These are phyloP conservation scores for Heliconius hortense DNA, from an alignment of 2,888 invertebrate genomes.

Conservation along the genomic window DNA sequence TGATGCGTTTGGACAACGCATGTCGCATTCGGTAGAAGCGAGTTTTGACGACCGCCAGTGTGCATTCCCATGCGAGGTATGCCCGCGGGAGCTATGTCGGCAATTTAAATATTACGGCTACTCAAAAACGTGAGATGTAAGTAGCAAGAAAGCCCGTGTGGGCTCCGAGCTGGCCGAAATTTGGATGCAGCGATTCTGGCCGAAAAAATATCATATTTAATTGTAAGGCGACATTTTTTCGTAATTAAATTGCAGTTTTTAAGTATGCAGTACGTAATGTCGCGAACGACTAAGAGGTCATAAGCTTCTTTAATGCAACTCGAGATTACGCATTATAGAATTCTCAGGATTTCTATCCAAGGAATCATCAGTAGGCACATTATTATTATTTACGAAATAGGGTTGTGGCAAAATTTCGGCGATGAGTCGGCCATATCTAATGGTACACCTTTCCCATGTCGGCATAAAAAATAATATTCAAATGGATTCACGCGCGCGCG, in stretches of 20 bases:
- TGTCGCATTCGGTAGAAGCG: constrained; percentile 77
- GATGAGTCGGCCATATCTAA: constrained; percentile 45
- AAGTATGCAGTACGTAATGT: constrained; percentile 69
- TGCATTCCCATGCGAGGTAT: constrained; percentile 80
- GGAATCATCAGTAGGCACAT: constrained; percentile 31
- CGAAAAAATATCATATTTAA: constrained; percentile 63
- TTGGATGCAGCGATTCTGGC: constrained; percentile 69
- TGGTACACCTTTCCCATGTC: constrained; percentile 71
- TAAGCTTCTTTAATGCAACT: constrained; percentile 52
- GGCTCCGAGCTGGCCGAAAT: constrained; percentile 66
- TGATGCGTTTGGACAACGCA: constrained; percentile 69
- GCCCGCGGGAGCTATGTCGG: constrained; percentile 78
- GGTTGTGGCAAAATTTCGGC: constrained; percentile 48
- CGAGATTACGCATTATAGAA: constrained; percentile 74
- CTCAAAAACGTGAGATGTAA: constrained; percentile 80
- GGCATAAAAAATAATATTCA: constrained; percentile 77
- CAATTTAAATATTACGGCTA: constrained; percentile 81
- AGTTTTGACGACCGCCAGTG: constrained; percentile 75
- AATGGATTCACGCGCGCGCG: constrained; percentile 80
- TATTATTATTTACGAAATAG: constrained; percentile 44
- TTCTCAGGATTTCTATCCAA: constrained; percentile 44
- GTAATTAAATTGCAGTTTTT: constrained; percentile 74
- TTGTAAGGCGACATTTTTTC: constrained; percentile 70
- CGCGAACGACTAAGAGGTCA: constrained; percentile 50
- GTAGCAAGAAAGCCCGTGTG: constrained; percentile 77